Base-by-base conservation (phyloP, 2,113 vertebrate genomes). In the Hyperoodon ampullatus region DNA sequence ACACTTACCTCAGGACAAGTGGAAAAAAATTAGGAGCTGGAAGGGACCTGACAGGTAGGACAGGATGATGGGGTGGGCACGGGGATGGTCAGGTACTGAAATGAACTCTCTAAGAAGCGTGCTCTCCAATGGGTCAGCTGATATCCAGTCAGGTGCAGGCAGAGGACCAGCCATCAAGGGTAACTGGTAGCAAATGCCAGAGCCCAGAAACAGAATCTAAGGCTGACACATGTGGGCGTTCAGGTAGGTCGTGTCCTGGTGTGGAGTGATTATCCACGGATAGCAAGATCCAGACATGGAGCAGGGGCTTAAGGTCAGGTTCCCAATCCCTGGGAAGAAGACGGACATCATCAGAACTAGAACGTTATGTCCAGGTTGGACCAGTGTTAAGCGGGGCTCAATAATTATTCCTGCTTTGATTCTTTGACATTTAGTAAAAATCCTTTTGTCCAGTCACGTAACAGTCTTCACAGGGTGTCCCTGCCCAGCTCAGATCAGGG, bases 341-440 rank as follows among this genome's bases (percentile, higher is more conserved):
- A 55, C 15, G 16, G n/a, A 3, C 50, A 24, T 4, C 13, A 0
- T 16, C 53, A 8, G 24, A 39, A 5, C 3, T 0, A 35, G 26
- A n/a, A 7, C 21, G 0, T 2, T 2, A 0, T 4, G 21, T 35
- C 58, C 53, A 18, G 63, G 15, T 3, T 0, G 60, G 68, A 7
- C 42, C 53, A 9, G 15, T 4, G 23, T 10, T 16, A 6, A 55
- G 5, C 16, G 7, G 28, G 30, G 2, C 19, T 5, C 4, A 3
- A n/a, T 42, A 23, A 8, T 14, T 1, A 4, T 8, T 4, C 19
- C 9, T n/a, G 55, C 60, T 61, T 1, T 30, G 26, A 5, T 55
- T 47, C 53, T 63, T 23, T 18, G 5, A 7, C 5, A 0, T 61
- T 39, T 15, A 33, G 4, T 26, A 13, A 33, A 77, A 81, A 15